phyloP scores from a whole-genome alignment of 2,797 vertebrate genomes.

The Brachymystax lenok region DNA sequence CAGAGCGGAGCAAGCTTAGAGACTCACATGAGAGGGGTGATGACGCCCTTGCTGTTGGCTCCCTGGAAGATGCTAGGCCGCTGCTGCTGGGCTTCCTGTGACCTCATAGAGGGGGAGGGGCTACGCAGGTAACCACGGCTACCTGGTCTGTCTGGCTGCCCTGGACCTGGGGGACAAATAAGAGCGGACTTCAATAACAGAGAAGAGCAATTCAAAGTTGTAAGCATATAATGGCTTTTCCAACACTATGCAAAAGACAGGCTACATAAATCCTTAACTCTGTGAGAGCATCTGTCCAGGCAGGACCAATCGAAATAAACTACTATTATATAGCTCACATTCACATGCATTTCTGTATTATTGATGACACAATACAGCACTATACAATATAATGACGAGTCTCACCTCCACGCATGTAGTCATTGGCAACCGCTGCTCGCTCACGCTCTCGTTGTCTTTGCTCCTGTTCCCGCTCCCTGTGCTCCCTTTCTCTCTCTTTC shows the following conservation, averaged over 20 bases:
- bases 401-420: constrained; percentile 89
- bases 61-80: constrained; percentile 97
- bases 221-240: neutral
- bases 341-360: too few species aligned
- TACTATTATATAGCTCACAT: too few species aligned
- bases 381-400: neutral
- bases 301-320: neutral
- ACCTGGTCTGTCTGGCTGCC: constrained; percentile 88
- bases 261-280: neutral
- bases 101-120: constrained; percentile 88
- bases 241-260: neutral
- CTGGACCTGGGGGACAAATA: constrained; percentile 70
- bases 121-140: constrained; percentile 92
- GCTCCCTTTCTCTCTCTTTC: constrained; percentile 65
- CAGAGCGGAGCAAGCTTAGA: constrained; percentile 7
- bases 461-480: constrained; percentile 63
- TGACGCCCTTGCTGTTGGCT: constrained; percentile 94
- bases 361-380: too few species aligned
- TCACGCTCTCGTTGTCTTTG: constrained; percentile 60
- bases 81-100: constrained; percentile 90
- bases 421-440: constrained; percentile 63
- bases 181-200: neutral
- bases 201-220: neutral
- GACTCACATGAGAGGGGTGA: constrained; percentile 92
- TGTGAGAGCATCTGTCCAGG: neutral